Conservation (phyloP, 2,113 vertebrate genomes). For the Coptodon bakossiorum region DNA sequence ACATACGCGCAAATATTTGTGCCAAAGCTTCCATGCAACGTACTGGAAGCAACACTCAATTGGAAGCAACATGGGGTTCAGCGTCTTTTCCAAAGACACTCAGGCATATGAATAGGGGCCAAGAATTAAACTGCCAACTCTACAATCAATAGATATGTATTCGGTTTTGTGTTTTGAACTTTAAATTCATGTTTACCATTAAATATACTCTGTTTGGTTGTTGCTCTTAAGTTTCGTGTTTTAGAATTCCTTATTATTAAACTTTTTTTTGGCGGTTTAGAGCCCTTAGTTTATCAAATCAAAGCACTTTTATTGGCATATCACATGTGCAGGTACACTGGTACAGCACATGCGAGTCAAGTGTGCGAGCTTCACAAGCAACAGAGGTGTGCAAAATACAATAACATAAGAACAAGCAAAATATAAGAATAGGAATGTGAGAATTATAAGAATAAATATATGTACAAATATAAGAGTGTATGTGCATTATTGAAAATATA, state of each 20-base stretch:
- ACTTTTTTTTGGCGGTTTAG: background rate
- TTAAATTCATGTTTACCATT: background rate
- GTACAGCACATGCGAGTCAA: background rate
- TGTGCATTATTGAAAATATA: background rate
- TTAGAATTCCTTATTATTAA: background rate
- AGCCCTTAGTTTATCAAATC: accelerated
- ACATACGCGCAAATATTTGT: background rate
- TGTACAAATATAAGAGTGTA: background rate
- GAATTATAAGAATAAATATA: background rate
- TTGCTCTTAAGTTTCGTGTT: background rate
- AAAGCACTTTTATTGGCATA: background rate
- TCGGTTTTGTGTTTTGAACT: background rate
- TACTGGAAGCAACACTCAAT: background rate
- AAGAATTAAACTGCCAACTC: background rate
- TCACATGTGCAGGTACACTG: accelerated
- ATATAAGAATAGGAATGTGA: background rate
- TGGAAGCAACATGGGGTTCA: background rate
- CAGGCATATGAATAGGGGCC: background rate
- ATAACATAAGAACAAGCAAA: background rate
- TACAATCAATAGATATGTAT: background rate
- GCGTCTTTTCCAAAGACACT: background rate
- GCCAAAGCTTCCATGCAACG: background rate
- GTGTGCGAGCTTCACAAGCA: background rate
- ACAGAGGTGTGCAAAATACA: background rate
- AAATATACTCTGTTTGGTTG: background rate